A percentile compares a stretch with the other conserved stretches of the same genome.
Evolutionary conservation across 1,140 invertebrate species (phyloP).

Genomic region (Platyura marginata): DNA sequence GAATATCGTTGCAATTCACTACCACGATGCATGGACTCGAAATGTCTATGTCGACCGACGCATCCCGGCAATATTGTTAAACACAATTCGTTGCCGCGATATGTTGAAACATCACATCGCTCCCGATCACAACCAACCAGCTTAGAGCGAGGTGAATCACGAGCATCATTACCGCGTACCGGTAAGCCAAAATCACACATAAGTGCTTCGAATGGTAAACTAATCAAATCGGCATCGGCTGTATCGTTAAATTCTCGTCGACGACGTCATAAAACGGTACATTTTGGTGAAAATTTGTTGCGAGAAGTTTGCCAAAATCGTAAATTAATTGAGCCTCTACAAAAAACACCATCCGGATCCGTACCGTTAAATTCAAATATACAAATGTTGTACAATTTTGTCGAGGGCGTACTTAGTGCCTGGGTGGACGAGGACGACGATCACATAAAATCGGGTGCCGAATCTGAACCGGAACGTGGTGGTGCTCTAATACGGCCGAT

Average conservation of each 20-base stretch:
- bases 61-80: conserved; percentile 11
- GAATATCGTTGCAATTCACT: conserved; percentile 11
- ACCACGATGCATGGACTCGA: conserved; percentile 21
- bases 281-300: conserved; percentile 50
- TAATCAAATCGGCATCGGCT: conserved; percentile 24
- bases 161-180: conserved; percentile 9
- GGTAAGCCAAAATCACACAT: background rate
- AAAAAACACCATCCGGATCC: conserved; percentile 20
- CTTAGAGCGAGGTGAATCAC: conserved; percentile 14
- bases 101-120: conserved; percentile 15
- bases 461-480: conserved; percentile 40
- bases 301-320: conserved; percentile 45
- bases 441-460: conserved; percentile 36
- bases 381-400: conserved; percentile 57
- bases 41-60: conserved; percentile 9
- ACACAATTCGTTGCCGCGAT: conserved; percentile 26
- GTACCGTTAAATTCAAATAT: conserved; percentile 43
- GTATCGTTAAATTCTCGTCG: conserved; percentile 35
- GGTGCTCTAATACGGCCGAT: conserved; percentile 37
- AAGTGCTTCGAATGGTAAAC: conserved; percentile 9
- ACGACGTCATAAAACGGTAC: conserved; percentile 50
- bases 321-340: conserved; percentile 22
- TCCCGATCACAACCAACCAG: background rate
- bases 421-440: conserved; percentile 48
- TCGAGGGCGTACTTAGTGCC: conserved; percentile 45